Evolutionary conservation across 2,797 vertebrate species (phyloP), one percentile per base, ranked within the genome.

Genomic region (Alosa sapidissima): DNA sequence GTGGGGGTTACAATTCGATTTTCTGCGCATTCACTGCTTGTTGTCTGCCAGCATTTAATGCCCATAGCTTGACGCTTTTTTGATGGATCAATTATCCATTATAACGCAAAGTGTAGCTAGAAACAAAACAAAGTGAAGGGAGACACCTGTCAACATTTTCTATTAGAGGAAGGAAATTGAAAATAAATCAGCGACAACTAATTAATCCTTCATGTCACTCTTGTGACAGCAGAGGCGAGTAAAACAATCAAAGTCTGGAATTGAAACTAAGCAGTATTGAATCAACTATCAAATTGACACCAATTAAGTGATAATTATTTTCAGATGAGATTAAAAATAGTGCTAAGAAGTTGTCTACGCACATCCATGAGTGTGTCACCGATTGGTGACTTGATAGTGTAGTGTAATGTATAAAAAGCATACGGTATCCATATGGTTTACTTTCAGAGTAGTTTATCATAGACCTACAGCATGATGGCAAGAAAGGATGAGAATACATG

Each of bases 41-140:
- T 89, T 91, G 89, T 94, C 94, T 93, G 87, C 84, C 93, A 93
- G 93, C 93, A 94, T 93, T 95, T 95, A 94, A 93, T 94, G 93
- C 92, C 86, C 87, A 88, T 88, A 88, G 93, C 93, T 93, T 94
- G 94, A 94, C 94, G 93, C 93, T 94, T 94, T 85, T 94, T 94
- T 96, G 95, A 96, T 95, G 94, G 94, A 95, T 96, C 95, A 96
- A 96, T 96, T 95, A 95, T 95, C 94, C 93, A 91, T 93, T 93
- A 93, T 94, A 94, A 94, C 94, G 91, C 94, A 93, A 95, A 94
- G 93, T 89, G 87, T 94, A 94, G 93, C 92, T 92, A 83, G 84
- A 86, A 87, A 87, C 86, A 84, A 94, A 94, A 95, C 93, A 93
- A 93, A 92, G 85, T 89, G 92, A 93, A 91, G 92, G 90, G 89